Evolutionary conservation across 2,113 vertebrate species (phyloP).

Genomic region (Collichthys lucidus): DNA sequence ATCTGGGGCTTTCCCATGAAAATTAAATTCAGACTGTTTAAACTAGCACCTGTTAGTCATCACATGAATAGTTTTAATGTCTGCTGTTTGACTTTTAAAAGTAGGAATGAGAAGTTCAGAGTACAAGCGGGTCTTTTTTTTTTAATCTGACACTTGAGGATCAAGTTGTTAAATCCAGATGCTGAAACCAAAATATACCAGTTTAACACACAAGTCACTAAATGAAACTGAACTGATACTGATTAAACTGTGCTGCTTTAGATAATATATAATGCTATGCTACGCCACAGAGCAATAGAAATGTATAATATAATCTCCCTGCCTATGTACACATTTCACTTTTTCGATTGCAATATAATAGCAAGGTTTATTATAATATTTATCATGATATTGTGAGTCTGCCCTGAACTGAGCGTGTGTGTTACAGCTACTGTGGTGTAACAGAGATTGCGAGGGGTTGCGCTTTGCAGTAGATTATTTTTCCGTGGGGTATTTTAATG

Average conservation of each 20-base stretch:
- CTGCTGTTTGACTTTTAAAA: conserved; percentile 18
- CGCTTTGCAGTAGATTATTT: neutral
- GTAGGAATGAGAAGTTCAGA: neutral
- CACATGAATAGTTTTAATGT: neutral
- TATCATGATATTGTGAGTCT: neutral
- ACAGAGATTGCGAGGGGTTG: neutral
- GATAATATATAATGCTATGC: neutral
- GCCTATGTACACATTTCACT: neutral
- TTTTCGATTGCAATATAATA: neutral
- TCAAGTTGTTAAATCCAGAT: neutral
- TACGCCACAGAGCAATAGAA: neutral
- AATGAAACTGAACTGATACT: neutral
- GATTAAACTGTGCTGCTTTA: neutral
- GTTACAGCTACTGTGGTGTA: neutral
- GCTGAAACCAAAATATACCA: neutral
- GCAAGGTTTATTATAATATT: neutral
- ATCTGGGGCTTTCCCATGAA: neutral
- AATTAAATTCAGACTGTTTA: neutral
- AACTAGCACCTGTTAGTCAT: neutral
- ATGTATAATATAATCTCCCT: neutral
- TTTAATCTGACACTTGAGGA: neutral
- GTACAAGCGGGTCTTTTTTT: no score
- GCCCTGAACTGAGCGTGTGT: neutral
- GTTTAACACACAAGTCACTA: neutral
- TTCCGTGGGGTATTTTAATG: neutral